Conservation (phyloP, 2,888 invertebrate species). For the Heliconius ethilla region DNA sequence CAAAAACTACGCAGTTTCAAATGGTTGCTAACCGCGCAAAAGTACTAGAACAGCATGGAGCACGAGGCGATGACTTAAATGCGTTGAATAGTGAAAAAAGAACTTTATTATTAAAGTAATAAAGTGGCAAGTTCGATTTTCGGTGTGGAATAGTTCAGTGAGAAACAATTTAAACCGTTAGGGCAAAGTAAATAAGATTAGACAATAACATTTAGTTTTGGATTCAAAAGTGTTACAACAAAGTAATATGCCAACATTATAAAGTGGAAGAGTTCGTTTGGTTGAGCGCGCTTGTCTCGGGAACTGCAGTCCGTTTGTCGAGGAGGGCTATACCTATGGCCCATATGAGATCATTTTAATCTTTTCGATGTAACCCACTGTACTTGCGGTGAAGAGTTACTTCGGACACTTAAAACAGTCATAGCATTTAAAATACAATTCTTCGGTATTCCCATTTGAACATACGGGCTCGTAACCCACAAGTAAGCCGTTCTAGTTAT, state of each 20-base stretch:
- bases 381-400: too few relatives aligned
- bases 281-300: background rate
- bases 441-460: too few relatives aligned
- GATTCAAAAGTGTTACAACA: background rate
- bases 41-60: slow-evolving; percentile 50
- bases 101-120: slow-evolving; percentile 37
- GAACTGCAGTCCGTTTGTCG: too few relatives aligned
- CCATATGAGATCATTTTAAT: too few relatives aligned
- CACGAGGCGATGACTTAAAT: slow-evolving; percentile 40
- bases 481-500: too few relatives aligned
- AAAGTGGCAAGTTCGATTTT: background rate
- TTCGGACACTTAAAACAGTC: too few relatives aligned
- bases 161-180: slow-evolving; percentile 5
- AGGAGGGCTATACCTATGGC: too few relatives aligned
- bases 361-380: too few relatives aligned
- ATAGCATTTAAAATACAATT: too few relatives aligned
- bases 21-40: slow-evolving; percentile 48
- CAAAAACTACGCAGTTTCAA: slow-evolving; percentile 25
- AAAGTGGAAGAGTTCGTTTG: background rate
- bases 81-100: slow-evolving; percentile 29
- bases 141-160: background rate
- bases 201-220: background rate
- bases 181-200: background rate
- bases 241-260: background rate
- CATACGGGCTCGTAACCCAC: too few relatives aligned